Percentiles rank a stretch among this genome's conserved stretches.
phyloP scores from a whole-genome alignment of 2,113 vertebrate species.

The Zosterops borbonicus region DNA sequence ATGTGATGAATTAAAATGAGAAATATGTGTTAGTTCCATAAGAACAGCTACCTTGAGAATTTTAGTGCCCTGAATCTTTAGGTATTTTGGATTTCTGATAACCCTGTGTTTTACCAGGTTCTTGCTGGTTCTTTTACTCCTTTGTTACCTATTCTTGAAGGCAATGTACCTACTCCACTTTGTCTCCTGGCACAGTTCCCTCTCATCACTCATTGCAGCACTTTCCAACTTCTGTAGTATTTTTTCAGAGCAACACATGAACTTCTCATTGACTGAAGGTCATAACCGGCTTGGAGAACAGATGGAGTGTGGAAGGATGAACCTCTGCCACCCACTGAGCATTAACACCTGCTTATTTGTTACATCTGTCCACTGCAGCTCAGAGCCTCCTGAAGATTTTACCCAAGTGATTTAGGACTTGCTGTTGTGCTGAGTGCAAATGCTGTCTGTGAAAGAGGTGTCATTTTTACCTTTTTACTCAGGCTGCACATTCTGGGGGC shows the following conservation, averaged over 20 bases:
- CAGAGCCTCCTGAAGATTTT: background rate
- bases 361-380: slow-evolving; percentile 13
- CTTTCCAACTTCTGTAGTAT: background rate
- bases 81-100: background rate
- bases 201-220: background rate
- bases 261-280: slow-evolving; percentile 49
- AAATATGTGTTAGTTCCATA: background rate
- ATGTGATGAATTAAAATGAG: background rate
- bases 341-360: slow-evolving; percentile 33
- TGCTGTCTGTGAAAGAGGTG: background rate
- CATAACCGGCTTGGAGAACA: slow-evolving; percentile 25
- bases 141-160: background rate
- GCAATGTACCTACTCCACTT: background rate
- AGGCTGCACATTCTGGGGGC: background rate
- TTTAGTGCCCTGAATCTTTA: background rate
- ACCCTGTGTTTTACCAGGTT: fast-evolving
- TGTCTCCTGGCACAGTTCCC: background rate
- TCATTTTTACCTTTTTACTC: background rate
- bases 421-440: background rate
- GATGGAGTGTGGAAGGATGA: slow-evolving; percentile 20
- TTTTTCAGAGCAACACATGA: background rate
- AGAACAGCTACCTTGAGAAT: background rate
- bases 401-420: background rate
- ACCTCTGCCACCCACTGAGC: background rate
- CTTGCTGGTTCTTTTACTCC: background rate